A percentile compares a stretch with the other conserved stretches of the same genome.
These are phyloP conservation scores for Stichodactyla helianthus DNA, from an alignment of 64 coral and sea anemone species.

Conservation along the genomic window DNA sequence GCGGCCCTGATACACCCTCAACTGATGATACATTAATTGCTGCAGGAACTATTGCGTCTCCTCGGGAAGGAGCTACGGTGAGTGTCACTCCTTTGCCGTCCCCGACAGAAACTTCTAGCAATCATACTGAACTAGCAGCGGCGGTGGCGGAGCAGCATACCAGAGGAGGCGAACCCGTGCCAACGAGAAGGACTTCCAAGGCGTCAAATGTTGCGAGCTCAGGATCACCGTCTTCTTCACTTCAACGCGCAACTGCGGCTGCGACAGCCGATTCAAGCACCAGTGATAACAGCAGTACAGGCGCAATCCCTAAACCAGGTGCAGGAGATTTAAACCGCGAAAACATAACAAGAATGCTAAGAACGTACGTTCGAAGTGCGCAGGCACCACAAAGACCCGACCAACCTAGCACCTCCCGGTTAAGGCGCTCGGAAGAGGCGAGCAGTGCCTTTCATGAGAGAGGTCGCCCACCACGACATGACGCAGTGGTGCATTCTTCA, in stretches of 20 bases:
- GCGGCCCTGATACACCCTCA: neutral
- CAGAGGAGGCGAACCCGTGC: neutral
- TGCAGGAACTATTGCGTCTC: neutral
- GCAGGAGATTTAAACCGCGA: constrained; percentile 8
- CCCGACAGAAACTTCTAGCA: neutral
- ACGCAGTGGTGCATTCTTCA: neutral
- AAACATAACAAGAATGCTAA: constrained; percentile 12
- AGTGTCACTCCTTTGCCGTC: constrained; percentile 9
- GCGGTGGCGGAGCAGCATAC: neutral
- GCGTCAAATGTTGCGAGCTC: neutral
- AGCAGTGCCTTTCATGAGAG: neutral
- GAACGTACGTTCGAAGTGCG: constrained; percentile 5
- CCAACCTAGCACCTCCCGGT: neutral
- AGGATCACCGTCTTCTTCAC: neutral
- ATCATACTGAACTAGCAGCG: neutral
- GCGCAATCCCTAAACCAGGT: constrained; percentile 8
- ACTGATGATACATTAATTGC: neutral
- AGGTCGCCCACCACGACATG: constrained; percentile 4
- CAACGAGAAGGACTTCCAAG: neutral
- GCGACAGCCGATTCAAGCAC: no score
- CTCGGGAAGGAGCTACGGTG: constrained; percentile 15
- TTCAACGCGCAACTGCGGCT: neutral
- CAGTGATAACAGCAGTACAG: neutral
- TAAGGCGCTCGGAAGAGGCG: neutral
- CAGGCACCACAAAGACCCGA: constrained; percentile 16